Evolutionary conservation across 2,888 invertebrate genomes (phyloP).

Genomic region (Alentia gelatinosa): DNA sequence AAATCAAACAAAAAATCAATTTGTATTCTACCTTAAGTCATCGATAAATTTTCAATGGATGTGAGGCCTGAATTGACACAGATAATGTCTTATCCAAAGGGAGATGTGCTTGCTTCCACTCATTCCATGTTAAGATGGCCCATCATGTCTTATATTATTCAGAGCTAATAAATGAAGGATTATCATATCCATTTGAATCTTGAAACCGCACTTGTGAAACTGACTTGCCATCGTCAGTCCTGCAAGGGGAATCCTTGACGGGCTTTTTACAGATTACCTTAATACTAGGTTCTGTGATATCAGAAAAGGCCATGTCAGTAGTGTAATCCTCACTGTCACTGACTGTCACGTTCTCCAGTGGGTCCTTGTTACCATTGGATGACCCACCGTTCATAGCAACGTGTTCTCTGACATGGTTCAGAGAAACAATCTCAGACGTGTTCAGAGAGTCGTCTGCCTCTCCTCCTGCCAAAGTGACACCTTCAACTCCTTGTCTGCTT

Average conservation of each 20-base stretch:
- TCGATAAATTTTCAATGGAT: too few species aligned
- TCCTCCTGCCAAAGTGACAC: neutral
- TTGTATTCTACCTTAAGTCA: too few species aligned
- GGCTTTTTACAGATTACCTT: neutral
- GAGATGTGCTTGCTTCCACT: too few species aligned
- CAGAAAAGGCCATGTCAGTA: neutral
- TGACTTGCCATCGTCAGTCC: neutral
- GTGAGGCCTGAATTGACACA: too few species aligned
- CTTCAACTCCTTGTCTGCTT: neutral
- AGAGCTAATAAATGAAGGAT: neutral
- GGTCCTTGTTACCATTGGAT: too few species aligned
- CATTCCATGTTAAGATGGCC: too few species aligned
- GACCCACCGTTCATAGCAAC: too few species aligned
- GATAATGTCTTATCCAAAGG: too few species aligned
- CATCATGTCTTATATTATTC: neutral
- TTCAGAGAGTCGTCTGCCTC: neutral
- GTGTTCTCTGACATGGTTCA: too few species aligned
- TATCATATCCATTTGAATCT: neutral
- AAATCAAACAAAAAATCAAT: too few species aligned
- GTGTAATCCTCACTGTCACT: neutral
- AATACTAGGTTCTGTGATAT: neutral
- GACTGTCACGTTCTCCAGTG: neutral
- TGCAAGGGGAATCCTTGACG: neutral
- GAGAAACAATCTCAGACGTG: neutral
- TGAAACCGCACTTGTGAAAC: neutral